Conservation (phyloP, 1,140 invertebrate genomes). For the Trigoniulus corallinus region DNA sequence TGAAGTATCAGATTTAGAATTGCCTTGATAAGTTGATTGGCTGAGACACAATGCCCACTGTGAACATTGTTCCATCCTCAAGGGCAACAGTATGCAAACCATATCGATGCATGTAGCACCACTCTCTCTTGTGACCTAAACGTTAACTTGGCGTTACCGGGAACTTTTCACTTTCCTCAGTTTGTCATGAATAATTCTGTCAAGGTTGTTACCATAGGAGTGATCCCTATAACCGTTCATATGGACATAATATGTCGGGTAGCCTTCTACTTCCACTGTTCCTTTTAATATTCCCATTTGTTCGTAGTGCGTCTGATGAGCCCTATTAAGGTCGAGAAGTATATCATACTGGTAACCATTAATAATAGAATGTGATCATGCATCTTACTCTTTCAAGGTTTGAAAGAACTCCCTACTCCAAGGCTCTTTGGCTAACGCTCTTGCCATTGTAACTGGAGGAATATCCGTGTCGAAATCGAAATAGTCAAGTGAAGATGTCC, state of each 20-base stretch:
- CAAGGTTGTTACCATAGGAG: neutral
- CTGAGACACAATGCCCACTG: conserved; percentile 46
- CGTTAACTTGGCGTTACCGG: neutral
- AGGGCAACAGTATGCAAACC: conserved; percentile 49
- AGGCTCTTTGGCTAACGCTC: conserved; percentile 40
- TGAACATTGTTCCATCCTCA: conserved; percentile 37
- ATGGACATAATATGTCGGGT: conserved; percentile 17
- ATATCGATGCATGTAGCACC: conserved; percentile 50
- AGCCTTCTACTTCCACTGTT: conserved; percentile 32
- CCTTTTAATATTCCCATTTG: conserved; percentile 41
- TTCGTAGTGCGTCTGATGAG: conserved; percentile 54
- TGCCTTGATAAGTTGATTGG: conserved; percentile 41
- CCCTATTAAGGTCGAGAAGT: conserved; percentile 24
- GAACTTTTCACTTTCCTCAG: too few relatives aligned
- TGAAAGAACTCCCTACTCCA: conserved; percentile 48
- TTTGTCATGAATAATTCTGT: too few relatives aligned
- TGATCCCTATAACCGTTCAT: neutral
- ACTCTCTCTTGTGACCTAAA: conserved; percentile 42
- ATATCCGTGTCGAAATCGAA: conserved; percentile 51
- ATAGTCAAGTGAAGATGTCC: conserved; percentile 21
- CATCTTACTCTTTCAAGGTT: conserved; percentile 36
- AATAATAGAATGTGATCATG: conserved; percentile 10
- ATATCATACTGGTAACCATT: neutral
- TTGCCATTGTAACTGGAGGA: conserved; percentile 35
- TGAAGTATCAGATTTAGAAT: conserved; percentile 13